Base-by-base conservation (phyloP, 2,888 invertebrate species). In the Acleris cristana region DNA sequence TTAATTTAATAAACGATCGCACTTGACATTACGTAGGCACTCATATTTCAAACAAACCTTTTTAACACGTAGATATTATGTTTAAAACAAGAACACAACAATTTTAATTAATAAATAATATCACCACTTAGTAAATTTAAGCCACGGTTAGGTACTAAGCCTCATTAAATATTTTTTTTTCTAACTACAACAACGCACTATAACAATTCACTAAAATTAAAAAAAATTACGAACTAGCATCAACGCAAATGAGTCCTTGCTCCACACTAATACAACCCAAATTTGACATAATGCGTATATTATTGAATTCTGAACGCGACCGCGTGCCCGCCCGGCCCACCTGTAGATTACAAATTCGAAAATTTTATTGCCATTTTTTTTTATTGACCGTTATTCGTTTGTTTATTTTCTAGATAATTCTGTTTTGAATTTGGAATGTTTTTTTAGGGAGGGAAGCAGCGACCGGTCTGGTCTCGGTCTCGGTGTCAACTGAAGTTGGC, bases 111-210 rank as follows among this genome's bases (percentile, higher is more conserved):
- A 68, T 69, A 54, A 65, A 61, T 55, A 18, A 12, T 77, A 77
- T 77, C 77, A 77, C 77, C 76, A 75, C 76, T 73, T 76, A 76
- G 73, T 65, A 66, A 74, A 76, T 63, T 72, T 72, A 77, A 74
- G 76, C 75, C 76, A 73, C 74, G 63, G 45, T 52, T 45, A n/a
- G n/a, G n/a, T n/a, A 63, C 55, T 69, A 52, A 67, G 63, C 59
- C 18, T 68, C 16, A 62, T 55, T 34, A 53, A n/a, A n/a, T n/a
- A 65, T 40, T 55, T 69, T 72, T 70, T 58, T 7, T 2, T 23
- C 66, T 66, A 66, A 48, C 66, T 66, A 66, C 61, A 56, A 45
- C 56, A 51, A 53, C 10, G 45, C 23, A 58, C 48, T 52, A 65
- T 45, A 45, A 57, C 53, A 44, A 71, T 68, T 65, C 62, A 70